These are phyloP conservation scores for Eciton burchellii DNA, from an alignment of 1,140 invertebrate genomes.

Conservation along the genomic window DNA sequence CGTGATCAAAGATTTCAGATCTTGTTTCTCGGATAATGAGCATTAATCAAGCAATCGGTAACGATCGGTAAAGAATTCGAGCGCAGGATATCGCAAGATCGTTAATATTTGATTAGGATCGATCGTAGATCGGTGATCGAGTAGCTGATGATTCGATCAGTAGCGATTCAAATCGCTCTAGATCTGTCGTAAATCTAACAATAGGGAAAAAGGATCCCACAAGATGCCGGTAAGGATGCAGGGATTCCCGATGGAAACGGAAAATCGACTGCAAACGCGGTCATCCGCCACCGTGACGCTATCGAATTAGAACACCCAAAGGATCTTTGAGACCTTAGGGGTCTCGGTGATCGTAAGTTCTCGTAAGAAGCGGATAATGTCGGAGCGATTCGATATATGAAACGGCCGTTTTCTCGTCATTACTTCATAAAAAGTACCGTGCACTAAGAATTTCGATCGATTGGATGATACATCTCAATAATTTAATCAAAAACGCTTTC, in stretches of 20 bases:
- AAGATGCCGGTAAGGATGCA: background rate
- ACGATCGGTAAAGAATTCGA: too few relatives aligned
- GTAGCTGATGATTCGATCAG: background rate
- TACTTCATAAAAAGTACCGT: background rate
- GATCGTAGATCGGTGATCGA: background rate
- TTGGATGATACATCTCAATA: background rate
- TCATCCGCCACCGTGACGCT: constrained; percentile 71
- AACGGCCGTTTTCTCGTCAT: constrained; percentile 49
- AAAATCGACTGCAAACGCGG: constrained; percentile 69
- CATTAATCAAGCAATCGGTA: too few relatives aligned
- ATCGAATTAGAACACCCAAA: constrained; percentile 69
- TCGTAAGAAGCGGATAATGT: constrained; percentile 70
- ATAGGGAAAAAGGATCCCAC: constrained; percentile 9
- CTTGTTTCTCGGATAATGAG: too few relatives aligned
- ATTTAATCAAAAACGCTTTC: background rate
- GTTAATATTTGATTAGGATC: background rate
- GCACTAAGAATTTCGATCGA: background rate
- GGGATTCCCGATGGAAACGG: constrained; percentile 2
- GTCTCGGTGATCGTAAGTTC: constrained; percentile 12
- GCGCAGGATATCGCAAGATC: background rate
- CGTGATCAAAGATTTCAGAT: too few relatives aligned
- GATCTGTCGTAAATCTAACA: background rate
- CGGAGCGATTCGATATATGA: constrained; percentile 47
- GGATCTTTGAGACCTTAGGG: constrained; percentile 8
- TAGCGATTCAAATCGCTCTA: background rate